Base-by-base conservation (phyloP, 2,888 invertebrate species). In the Dicyrtoma fusca region DNA sequence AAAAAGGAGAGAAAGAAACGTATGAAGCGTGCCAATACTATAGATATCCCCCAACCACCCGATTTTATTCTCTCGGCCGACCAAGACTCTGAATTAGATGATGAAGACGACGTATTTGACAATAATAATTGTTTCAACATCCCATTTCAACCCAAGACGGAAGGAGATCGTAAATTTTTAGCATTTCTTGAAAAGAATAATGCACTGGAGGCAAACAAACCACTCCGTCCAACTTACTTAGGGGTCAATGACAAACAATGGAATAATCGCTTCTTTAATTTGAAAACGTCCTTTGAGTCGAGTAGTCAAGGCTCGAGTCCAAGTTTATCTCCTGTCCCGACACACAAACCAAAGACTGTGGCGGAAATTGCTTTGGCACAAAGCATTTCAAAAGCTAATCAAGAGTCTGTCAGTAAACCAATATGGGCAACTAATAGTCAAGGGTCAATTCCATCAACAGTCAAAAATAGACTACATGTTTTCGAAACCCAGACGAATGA, bases 1-100 rank as follows among this genome's bases (percentile, higher is more conserved):
- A 81, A 80, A 57, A 79, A 85, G 64, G 87, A 86, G 75, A 90
- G 90, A 80, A 92, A 91, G 82, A 85, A 89, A 25, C 89, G 90
- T 81, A 91, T 94, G 89, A 94, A 93, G 83, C 88, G 94, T 17
- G 93, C 94, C 3, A 94, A 94, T 80, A 94, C 94, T 1, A 92
- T 94, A 76, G 93, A 94, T 82, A 92, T 94, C 82, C 92, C 93
- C 0, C 91, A 91, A 81, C 88, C 89, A 0, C 77, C 87, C 84
- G 88, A 82, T 84, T 85, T 61, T 82, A 82, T 82, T 63, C 81
- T 82, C 23, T 76, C 77, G 13, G 75, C 79, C 53, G 80, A 80
- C 21, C 79, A 81, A 8, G 79, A 79, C n/a, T 83, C 84, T 70
- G 84, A 84, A 76, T 85, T 84, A 59, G 83, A 83, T 69, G 85